phyloP scores from a whole-genome alignment of 1,140 invertebrate species.

The Subanguina moxae region DNA sequence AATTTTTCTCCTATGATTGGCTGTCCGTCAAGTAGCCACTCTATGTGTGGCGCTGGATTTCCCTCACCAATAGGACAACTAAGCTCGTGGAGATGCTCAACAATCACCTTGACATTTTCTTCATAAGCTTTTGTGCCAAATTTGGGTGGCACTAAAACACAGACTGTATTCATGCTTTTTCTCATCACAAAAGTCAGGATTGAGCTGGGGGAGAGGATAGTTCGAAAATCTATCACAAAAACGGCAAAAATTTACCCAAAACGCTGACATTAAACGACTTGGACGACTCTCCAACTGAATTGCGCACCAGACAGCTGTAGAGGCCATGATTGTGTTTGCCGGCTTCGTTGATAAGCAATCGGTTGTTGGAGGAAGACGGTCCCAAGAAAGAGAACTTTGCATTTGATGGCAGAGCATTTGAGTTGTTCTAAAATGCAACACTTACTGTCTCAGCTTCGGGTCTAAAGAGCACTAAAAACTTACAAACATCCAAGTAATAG shows the following conservation, averaged over 20 bases:
- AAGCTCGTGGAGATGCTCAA: constrained; percentile 7
- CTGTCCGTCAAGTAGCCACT: constrained; percentile 69
- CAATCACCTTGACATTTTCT: constrained; percentile 23
- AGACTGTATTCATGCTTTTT: too few species aligned
- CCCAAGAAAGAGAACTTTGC: not conserved
- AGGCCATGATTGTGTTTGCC: constrained; percentile 4
- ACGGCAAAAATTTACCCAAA: constrained; percentile 11
- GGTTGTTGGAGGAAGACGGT: not conserved
- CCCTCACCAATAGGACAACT: constrained; percentile 21
- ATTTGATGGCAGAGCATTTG: constrained; percentile 27
- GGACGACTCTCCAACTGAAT: constrained; percentile 11
- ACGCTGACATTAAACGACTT: constrained; percentile 9
- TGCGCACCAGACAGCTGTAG: constrained; percentile 9
- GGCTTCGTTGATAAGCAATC: constrained; percentile 9
- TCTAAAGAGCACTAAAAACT: constrained; percentile 16
- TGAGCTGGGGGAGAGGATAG: too few species aligned
- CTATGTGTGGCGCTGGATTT: constrained; percentile 68
- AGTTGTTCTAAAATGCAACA: constrained; percentile 42
- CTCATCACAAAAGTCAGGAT: too few species aligned
- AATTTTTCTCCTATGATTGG: constrained; percentile 65
- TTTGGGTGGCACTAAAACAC: constrained; percentile 30
- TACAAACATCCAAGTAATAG: constrained; percentile 50
- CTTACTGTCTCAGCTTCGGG: too few species aligned
- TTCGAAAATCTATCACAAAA: too few species aligned
- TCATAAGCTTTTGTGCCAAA: constrained; percentile 5